phyloP scores from a whole-genome alignment of 2,113 vertebrate species.

The Catharus fuscescens region DNA sequence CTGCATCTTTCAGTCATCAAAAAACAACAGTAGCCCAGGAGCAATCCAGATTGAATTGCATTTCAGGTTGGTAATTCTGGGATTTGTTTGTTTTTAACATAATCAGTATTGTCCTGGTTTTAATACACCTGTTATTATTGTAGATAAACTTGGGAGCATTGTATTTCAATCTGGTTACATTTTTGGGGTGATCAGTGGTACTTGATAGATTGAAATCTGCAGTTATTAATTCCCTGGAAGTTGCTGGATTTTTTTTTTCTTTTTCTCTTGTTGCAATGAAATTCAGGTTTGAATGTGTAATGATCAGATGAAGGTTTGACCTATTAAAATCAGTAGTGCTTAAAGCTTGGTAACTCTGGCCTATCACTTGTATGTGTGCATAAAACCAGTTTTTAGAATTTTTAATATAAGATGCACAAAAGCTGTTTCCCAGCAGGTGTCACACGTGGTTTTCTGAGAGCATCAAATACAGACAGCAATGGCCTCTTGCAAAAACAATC shows the following conservation, averaged over 20 bases:
- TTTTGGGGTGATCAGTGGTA: not conserved
- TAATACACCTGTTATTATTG: not conserved
- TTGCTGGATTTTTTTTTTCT: not conserved
- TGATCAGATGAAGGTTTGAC: not conserved
- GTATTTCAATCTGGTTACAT: not conserved
- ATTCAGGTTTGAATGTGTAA: not conserved
- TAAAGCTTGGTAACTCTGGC: not conserved
- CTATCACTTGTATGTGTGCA: not conserved
- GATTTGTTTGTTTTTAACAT: not conserved
- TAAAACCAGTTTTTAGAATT: not conserved
- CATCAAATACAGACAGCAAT: not conserved
- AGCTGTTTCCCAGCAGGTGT: slow-evolving; percentile 70
- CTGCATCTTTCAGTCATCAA: slow-evolving; percentile 94
- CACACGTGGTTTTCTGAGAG: slow-evolving; percentile 31
- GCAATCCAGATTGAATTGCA: slow-evolving; percentile 94
- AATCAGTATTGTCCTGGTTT: not conserved
- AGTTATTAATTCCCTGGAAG: not conserved
- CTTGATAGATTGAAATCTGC: not conserved
- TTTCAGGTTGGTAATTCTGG: slow-evolving; percentile 81
- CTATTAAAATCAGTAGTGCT: not conserved
- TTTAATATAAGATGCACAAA: not conserved
- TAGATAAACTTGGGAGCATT: not conserved
- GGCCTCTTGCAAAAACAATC: not conserved
- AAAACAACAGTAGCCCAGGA: slow-evolving; percentile 82
- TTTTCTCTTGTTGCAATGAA: not conserved